Base-by-base conservation (phyloP, 2,888 invertebrate species). In the Parapristionchus giblindavisi region DNA sequence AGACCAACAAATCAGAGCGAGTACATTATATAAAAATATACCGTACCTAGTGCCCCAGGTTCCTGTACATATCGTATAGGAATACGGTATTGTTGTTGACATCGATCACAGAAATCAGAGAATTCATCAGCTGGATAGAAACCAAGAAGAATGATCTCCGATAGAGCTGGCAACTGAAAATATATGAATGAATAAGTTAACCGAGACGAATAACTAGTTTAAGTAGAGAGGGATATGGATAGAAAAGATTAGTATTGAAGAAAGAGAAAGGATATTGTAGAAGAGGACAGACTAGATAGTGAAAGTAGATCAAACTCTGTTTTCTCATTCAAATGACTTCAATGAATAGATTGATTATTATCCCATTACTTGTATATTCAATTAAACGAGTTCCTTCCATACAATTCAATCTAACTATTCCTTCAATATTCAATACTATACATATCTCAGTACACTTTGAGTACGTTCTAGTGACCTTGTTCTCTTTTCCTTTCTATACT, bases 101-200 rank as follows among this genome's bases (percentile, higher is more conserved):
- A 94, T 81, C 93, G 91, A 76, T 92, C 92, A 85, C 97, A 92
- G 90, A 99, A 98, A 77, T 93, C 93, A 80, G 92, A 92, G 90
- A 99, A 92, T 76, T 95, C 93, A 1, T 92, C 91, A 0, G 92
- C 91, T 0, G 94, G 93, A 89, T 96, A 98, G 58, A 94, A 96
- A 0, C 99, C 99, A 78, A 99, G 93, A 72, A 99, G 92, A 11
- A 98, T 91, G 73, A 99, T 93, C 90, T 99, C 98, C 86, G 92
- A 93, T 81, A 98, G 91, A 76, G 92, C 92, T 32, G 92, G 90
- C 32, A 97, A 90, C 88, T 90, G 92, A 91, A 38, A 79, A 27
- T 34, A 38, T 48, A 73, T 54, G 32, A 36, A 34, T 61, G 75
- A 71, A 40, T n/a, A n/a, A n/a, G n/a, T n/a, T n/a, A n/a, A n/a